Evolutionary conservation across 2,113 vertebrate species (phyloP).

Genomic region (Centropristis striata): DNA sequence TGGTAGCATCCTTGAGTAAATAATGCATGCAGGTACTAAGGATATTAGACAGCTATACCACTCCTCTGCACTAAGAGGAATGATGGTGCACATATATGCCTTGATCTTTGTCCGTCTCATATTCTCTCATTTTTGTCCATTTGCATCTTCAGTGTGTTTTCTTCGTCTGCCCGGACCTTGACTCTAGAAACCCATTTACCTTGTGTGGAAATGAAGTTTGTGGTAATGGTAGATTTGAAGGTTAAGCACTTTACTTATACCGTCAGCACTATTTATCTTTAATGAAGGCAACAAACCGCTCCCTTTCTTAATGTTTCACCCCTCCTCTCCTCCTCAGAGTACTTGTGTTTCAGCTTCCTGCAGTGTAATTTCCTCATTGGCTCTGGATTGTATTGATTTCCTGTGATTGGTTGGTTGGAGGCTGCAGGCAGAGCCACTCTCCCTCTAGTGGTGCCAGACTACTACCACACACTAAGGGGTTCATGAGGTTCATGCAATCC

Average conservation of each 20-base stretch:
- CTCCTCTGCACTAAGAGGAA: constrained; percentile 45
- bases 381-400: constrained; percentile 45
- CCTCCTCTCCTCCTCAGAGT: constrained; percentile 11
- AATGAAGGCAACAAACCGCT: constrained; percentile 28
- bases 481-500: neutral
- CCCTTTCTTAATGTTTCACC: constrained; percentile 21
- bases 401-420: constrained; percentile 29
- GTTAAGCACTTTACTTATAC: constrained; percentile 25
- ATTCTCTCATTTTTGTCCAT: constrained; percentile 23
- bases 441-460: constrained; percentile 68
- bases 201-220: neutral
- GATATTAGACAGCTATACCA: constrained; percentile 53
- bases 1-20: constrained; percentile 72
- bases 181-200: constrained; percentile 18
- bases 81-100: constrained; percentile 29
- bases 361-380: constrained; percentile 20
- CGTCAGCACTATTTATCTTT: constrained; percentile 53
- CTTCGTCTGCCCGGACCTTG: neutral
- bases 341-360: constrained; percentile 8
- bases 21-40: constrained; percentile 78
- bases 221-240: constrained; percentile 33
- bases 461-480: constrained; percentile 11
- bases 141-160: constrained; percentile 41
- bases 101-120: constrained; percentile 16
- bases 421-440: constrained; percentile 46